Conservation (phyloP, 1,140 invertebrate genomes). For the Agraylea sexmaculata region DNA sequence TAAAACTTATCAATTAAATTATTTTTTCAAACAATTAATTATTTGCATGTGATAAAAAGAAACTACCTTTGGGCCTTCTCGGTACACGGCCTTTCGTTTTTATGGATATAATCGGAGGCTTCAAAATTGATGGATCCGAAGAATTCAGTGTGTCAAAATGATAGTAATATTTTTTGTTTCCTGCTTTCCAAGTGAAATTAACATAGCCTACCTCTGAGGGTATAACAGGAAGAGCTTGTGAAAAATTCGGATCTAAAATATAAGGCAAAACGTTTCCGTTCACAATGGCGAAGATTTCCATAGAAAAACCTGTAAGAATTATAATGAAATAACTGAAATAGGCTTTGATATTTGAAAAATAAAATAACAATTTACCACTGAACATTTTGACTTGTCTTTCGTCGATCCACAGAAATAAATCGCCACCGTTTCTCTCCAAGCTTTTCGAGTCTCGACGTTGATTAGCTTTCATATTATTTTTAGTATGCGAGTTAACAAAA, state of each 20-base stretch:
- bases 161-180: conserved; percentile 74
- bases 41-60: conserved; percentile 4
- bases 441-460: conserved; percentile 28
- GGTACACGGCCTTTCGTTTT: conserved; percentile 73
- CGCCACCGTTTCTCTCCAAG: conserved; percentile 37
- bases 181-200: conserved; percentile 87
- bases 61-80: conserved; percentile 67
- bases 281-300: conserved; percentile 80
- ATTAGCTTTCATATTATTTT: conserved; percentile 15
- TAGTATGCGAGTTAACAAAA: conserved; percentile 10
- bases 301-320: conserved; percentile 53
- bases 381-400: conserved; percentile 81
- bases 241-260: conserved; percentile 79
- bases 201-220: conserved; percentile 81
- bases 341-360: background rate
- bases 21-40: conserved; percentile 1
- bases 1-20: conserved; percentile 2
- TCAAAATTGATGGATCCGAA: conserved; percentile 68
- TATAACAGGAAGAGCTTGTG: conserved; percentile 76
- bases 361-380: conserved; percentile 51
- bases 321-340: too few species aligned
- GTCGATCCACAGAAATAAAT: conserved; percentile 78
- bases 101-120: conserved; percentile 77
- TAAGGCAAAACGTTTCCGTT: conserved; percentile 76
- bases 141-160: conserved; percentile 77